Evolutionary conservation across 2,888 invertebrate species (phyloP).

Genomic region (Drosophila flavopinicola): DNA sequence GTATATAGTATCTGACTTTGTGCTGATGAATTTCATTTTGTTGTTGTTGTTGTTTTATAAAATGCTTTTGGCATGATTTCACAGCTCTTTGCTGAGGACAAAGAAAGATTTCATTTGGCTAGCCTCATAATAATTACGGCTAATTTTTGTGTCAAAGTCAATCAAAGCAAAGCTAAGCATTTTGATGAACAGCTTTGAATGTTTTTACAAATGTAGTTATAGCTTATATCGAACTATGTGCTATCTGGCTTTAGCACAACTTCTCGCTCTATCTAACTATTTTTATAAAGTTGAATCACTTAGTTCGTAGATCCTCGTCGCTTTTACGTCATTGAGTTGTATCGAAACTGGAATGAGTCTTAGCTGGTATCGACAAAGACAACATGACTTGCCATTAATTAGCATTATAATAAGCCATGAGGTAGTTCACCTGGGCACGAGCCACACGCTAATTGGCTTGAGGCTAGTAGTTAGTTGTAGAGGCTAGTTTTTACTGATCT

Average conservation of each 20-base stretch:
- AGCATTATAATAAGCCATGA: constrained; percentile 65
- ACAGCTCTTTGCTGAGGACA: constrained; percentile 34
- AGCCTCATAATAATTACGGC: constrained; percentile 37
- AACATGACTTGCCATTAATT: constrained; percentile 63
- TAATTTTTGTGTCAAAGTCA: constrained; percentile 37
- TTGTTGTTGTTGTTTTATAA: constrained; percentile 45
- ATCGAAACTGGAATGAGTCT: constrained; percentile 50
- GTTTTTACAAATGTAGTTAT: constrained; percentile 7
- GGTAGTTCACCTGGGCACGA: constrained; percentile 76
- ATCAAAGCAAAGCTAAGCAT: constrained; percentile 30
- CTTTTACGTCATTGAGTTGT: constrained; percentile 23
- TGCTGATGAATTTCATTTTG: constrained; percentile 34
- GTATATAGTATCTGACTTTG: constrained; percentile 43
- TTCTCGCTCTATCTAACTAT: constrained; percentile 20
- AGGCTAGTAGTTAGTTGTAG: constrained; percentile 28
- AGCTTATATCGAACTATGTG: not conserved
- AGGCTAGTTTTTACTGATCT: constrained; percentile 45
- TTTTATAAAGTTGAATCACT: constrained; percentile 7
- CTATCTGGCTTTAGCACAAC: not conserved
- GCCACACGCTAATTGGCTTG: constrained; percentile 58
- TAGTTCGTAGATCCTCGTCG: constrained; percentile 29
- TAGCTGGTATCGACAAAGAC: constrained; percentile 35
- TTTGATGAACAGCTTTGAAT: constrained; percentile 18
- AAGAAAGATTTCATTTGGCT: constrained; percentile 21
- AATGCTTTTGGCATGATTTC: constrained; percentile 68